Conservation (phyloP, 2,113 vertebrate genomes). For the Atlantisia rogersi region DNA sequence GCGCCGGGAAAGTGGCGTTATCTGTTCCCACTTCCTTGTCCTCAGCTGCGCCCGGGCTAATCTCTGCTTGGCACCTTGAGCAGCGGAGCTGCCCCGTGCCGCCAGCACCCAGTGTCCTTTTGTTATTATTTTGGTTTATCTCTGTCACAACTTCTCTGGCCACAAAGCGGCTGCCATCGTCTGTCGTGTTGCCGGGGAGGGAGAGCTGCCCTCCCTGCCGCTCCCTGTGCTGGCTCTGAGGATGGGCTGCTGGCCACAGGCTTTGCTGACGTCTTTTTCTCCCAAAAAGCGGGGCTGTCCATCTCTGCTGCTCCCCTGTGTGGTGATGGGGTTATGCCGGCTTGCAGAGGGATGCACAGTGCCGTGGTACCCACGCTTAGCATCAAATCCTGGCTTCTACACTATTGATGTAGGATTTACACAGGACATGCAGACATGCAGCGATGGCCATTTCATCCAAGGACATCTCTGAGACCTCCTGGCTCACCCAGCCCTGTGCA, state of each 20-base stretch:
- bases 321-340: not conserved
- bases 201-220: not conserved
- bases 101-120: not conserved
- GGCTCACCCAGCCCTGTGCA: fast-evolving
- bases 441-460: fast-evolving
- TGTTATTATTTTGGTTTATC: not conserved
- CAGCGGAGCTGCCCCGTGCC: not conserved
- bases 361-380: fast-evolving
- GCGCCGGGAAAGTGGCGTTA: not conserved
- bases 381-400: fast-evolving
- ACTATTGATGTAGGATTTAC: fast-evolving
- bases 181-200: fast-evolving
- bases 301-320: fast-evolving
- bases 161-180: not conserved
- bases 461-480: not conserved
- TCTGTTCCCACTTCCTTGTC: slow-evolving; percentile 54
- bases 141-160: not conserved
- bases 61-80: slow-evolving; percentile 40
- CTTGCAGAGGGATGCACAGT: fast-evolving
- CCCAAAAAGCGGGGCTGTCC: not conserved
- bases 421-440: fast-evolving
- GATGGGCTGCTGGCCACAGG: not conserved
- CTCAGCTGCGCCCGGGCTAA: not conserved
- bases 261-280: no score
- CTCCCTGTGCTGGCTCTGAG: fast-evolving